Conservation (phyloP, 2,888 invertebrate genomes). For the Gisinianus flammeolus region DNA sequence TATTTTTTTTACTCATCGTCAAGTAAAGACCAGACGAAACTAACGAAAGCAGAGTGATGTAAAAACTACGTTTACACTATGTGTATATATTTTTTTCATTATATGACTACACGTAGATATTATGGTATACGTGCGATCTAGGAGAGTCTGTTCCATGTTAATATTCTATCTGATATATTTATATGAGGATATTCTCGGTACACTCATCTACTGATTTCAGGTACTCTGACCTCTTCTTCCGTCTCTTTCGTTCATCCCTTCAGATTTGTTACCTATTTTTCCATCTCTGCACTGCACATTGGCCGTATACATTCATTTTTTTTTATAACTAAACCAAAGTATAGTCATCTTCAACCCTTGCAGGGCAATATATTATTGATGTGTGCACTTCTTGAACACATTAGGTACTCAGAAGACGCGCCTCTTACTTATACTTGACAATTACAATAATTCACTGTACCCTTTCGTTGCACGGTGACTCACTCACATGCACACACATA, state of each 20-base stretch:
- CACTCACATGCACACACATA: constrained; percentile 7
- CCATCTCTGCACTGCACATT: too few species aligned
- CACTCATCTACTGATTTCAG: too few species aligned
- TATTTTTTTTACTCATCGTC: constrained; percentile 14
- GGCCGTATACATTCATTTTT: too few species aligned
- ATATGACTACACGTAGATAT: background rate
- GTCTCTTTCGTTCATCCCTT: too few species aligned
- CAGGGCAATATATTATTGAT: constrained; percentile 1
- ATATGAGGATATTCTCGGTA: too few species aligned
- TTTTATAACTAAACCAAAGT: too few species aligned
- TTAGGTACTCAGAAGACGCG: constrained; percentile 13
- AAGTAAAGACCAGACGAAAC: background rate
- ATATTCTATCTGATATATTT: too few species aligned
- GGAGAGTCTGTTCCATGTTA: too few species aligned
- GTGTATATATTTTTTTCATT: background rate
- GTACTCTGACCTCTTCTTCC: too few species aligned
- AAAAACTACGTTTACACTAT: constrained; percentile 1
- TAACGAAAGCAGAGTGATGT: background rate
- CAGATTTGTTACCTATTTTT: too few species aligned
- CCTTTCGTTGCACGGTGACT: constrained; percentile 20
- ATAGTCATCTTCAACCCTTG: background rate
- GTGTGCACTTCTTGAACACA: constrained; percentile 20
- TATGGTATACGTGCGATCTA: background rate
- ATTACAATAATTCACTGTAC: constrained; percentile 31
- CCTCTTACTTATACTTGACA: constrained; percentile 27